phyloP scores from a whole-genome alignment of 2,113 vertebrate genomes.

The Amblyornis subalaris region DNA sequence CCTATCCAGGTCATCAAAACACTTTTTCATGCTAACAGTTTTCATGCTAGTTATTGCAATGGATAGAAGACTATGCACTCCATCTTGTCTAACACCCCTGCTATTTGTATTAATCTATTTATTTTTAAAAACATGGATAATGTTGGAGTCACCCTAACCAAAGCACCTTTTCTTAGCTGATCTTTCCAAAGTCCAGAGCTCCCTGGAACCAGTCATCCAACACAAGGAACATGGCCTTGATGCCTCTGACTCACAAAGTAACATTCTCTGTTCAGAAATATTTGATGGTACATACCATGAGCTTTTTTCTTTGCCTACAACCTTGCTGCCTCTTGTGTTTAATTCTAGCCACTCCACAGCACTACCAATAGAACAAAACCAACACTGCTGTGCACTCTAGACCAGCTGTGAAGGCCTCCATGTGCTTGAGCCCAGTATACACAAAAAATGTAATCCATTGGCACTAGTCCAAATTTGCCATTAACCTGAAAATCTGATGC shows the following conservation, averaged over 20 bases:
- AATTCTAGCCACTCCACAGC: neutral
- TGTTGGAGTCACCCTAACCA: neutral
- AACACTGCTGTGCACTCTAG: neutral
- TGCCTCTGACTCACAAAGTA: neutral
- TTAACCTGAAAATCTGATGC: neutral
- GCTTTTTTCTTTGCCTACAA: neutral
- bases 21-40: neutral
- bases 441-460: neutral
- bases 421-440: neutral
- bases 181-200: neutral
- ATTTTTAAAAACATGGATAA: neutral
- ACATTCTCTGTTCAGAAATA: neutral
- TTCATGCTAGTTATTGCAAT: neutral
- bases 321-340: neutral
- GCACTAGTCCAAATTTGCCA: neutral
- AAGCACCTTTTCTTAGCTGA: neutral
- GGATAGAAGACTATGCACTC: neutral
- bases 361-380: neutral
- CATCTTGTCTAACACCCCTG: neutral
- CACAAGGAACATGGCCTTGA: neutral
- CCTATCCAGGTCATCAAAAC: neutral
- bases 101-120: neutral
- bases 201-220: neutral
- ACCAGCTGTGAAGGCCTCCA: neutral
- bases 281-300: rapidly evolving